Conservation (phyloP, 53 echinoderm and acorn worm genomes). For the Stichopus horrens region DNA sequence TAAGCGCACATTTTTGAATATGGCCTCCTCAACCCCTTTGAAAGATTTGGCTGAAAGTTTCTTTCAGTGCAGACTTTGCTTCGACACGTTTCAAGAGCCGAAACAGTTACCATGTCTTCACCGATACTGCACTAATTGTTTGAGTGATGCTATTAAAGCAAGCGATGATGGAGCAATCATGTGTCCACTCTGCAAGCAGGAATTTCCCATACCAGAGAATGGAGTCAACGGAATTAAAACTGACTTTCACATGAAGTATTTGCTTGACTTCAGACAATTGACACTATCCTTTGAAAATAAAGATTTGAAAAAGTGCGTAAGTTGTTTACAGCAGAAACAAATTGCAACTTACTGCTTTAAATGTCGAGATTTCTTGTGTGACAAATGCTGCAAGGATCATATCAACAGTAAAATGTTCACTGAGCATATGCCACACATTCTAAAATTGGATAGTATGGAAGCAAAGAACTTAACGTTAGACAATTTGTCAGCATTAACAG, state of each 20-base stretch:
- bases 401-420: not conserved
- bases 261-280: not conserved
- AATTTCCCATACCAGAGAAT: not conserved
- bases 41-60: not conserved
- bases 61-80: not conserved
- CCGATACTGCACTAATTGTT: not conserved
- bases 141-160: not conserved
- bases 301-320: not conserved
- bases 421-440: not conserved
- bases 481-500: not conserved
- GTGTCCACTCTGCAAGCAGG: slow-evolving; percentile 5
- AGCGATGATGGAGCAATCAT: not conserved
- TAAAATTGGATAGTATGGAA: not conserved
- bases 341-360: not conserved
- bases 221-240: not conserved
- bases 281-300: not conserved
- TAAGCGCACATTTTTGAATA: no score
- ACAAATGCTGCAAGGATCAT: not conserved
- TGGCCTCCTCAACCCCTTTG: not conserved
- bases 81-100: not conserved
- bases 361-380: slow-evolving; percentile 1
- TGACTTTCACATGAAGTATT: not conserved
- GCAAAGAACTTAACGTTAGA: not conserved
- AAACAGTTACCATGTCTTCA: slow-evolving; percentile 9
- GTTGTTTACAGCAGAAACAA: not conserved